Evolutionary conservation across 2,888 invertebrate species (phyloP).

Genomic region (Ceramica pisi): DNA sequence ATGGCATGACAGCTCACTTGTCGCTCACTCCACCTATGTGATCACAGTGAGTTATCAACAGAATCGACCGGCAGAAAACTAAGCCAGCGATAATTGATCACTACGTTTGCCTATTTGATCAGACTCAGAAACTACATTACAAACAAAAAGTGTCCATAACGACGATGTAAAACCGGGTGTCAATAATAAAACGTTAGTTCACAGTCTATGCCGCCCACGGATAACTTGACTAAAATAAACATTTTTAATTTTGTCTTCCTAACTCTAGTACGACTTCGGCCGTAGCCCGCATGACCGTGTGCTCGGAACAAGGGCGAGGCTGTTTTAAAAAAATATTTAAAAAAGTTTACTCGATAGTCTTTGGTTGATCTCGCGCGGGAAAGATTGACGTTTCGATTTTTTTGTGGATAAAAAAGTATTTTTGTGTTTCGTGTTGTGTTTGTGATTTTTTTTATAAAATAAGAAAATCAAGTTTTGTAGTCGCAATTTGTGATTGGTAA

Average conservation of each 20-base stretch:
- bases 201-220: conserved; percentile 74
- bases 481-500: conserved; percentile 5
- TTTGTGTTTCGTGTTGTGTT: conserved; percentile 26
- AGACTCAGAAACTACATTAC: not conserved
- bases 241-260: conserved; percentile 73
- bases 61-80: too few relatives aligned
- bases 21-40: too few relatives aligned
- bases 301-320: conserved; percentile 51
- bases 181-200: conserved; percentile 66
- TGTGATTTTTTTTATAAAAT: not conserved
- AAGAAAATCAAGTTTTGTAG: not conserved
- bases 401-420: not conserved
- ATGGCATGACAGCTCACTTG: too few relatives aligned
- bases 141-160: conserved; percentile 24
- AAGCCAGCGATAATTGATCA: not conserved
- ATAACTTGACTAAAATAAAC: conserved; percentile 76
- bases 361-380: conserved; percentile 48
- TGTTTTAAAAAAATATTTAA: conserved; percentile 37
- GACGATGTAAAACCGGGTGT: conserved; percentile 46
- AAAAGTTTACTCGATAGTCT: conserved; percentile 24
- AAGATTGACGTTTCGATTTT: conserved; percentile 46
- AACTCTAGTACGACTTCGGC: conserved; percentile 67
- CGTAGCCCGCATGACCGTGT: conserved; percentile 59
- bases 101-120: not conserved
- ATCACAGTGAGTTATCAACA: too few relatives aligned